phyloP scores from a whole-genome alignment of 2,113 vertebrate genomes.

The Casuarius casuarius region DNA sequence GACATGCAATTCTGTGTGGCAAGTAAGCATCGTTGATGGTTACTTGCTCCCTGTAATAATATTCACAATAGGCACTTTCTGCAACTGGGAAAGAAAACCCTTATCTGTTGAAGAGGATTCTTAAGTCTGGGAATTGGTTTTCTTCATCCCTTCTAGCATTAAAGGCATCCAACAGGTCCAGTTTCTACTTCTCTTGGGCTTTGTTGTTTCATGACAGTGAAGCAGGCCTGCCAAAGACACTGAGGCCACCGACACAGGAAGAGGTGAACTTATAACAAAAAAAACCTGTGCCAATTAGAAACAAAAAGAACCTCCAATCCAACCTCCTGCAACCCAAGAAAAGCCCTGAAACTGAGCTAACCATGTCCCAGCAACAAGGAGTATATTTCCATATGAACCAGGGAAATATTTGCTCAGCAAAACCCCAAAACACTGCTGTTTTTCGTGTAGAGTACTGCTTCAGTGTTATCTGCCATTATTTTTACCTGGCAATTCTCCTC shows the following conservation, averaged over 20 bases:
- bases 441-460: neutral
- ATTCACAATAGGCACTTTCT: neutral
- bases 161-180: neutral
- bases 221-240: neutral
- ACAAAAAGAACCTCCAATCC: neutral
- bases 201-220: neutral
- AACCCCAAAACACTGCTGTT: neutral
- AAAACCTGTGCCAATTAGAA: neutral
- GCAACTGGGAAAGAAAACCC: neutral
- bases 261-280: neutral
- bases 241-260: neutral
- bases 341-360: neutral
- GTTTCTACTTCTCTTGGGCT: neutral
- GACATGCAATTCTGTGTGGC: neutral
- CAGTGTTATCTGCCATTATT: neutral
- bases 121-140: neutral
- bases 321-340: neutral
- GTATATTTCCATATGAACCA: neutral
- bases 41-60: neutral
- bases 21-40: neutral
- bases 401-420: neutral
- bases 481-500: neutral
- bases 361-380: neutral
- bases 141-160: neutral
- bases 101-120: neutral